Percentiles rank a stretch among this genome's conserved stretches.
These are phyloP conservation scores for Meloidogyne chitwoodi DNA, from an alignment of 1,140 invertebrate genomes.

Conservation along the genomic window DNA sequence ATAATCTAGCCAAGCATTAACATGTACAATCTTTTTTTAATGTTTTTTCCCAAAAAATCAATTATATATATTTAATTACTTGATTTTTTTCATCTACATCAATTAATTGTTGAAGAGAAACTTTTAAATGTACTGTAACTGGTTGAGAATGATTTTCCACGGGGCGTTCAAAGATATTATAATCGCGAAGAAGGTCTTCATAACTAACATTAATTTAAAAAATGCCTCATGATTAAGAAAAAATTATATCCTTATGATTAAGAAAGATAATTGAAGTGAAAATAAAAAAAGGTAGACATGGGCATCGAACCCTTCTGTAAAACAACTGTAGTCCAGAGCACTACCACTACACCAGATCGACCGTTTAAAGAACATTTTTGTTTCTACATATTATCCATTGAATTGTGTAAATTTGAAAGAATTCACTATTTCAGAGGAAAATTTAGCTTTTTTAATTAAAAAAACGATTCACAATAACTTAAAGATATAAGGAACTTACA, in stretches of 20 bases:
- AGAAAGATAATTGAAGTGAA: no score
- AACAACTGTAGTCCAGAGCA: background rate
- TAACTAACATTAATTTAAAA: constrained; percentile 10
- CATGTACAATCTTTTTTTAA: constrained; percentile 49
- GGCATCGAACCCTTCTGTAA: background rate
- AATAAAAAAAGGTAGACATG: background rate
- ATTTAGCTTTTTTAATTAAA: background rate
- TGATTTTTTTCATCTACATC: constrained; percentile 75
- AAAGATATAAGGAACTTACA: background rate
- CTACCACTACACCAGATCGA: background rate
- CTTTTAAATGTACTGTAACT: constrained; percentile 56
- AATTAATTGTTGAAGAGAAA: constrained; percentile 84
- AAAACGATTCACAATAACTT: no score
- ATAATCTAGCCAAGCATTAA: constrained; percentile 60
- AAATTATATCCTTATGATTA: background rate
- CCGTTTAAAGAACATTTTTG: no score
- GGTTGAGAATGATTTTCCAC: constrained; percentile 69
- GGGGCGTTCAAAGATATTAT: constrained; percentile 93
- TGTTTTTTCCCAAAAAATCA: background rate
- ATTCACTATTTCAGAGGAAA: no score
- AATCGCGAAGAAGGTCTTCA: constrained; percentile 61
- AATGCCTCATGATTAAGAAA: no score
- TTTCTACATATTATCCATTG: no score
- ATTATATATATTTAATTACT: no score
- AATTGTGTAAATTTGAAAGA: no score